A percentile compares a stretch with the other conserved stretches of the same genome.
Evolutionary conservation across 2,797 vertebrate genomes (phyloP).

Genomic region (Caiman crocodilus): DNA sequence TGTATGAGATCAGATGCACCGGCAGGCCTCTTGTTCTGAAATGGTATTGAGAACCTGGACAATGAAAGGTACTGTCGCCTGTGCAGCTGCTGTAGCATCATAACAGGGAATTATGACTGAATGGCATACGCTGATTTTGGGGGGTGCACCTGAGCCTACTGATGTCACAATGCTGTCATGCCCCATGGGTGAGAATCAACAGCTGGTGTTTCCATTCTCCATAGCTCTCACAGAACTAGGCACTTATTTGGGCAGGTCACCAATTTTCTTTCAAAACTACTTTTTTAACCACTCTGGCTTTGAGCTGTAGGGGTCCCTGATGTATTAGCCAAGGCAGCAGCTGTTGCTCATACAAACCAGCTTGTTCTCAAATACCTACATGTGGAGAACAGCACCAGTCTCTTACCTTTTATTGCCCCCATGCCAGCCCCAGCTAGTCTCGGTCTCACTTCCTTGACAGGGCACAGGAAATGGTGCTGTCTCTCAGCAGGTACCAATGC

Average conservation of each 20-base stretch:
- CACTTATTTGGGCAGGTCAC: not conserved
- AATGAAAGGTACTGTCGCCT: not conserved
- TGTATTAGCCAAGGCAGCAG: not conserved
- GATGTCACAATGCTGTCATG: too few relatives aligned
- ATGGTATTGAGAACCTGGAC: not conserved
- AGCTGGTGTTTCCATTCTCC: not conserved
- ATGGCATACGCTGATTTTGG: not conserved
- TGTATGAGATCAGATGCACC: not conserved
- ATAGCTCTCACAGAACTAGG: not conserved
- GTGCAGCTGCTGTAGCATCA: not conserved
- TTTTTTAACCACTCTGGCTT: not conserved
- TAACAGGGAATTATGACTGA: not conserved
- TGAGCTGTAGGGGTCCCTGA: not conserved
- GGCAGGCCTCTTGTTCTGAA: not conserved
- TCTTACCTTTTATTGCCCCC: not conserved
- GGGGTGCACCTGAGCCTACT: not conserved
- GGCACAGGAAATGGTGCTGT: not conserved
- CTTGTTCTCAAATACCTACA: not conserved
- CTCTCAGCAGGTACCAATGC: conserved; percentile 26
- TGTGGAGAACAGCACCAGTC: not conserved
- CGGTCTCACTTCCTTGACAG: not conserved
- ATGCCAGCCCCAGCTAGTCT: not conserved
- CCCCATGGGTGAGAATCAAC: not conserved
- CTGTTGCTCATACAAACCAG: not conserved
- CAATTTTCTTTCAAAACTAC: not conserved